Evolutionary conservation across 2,113 vertebrate species (phyloP).

Genomic region (Phalacrocorax aristotelis): DNA sequence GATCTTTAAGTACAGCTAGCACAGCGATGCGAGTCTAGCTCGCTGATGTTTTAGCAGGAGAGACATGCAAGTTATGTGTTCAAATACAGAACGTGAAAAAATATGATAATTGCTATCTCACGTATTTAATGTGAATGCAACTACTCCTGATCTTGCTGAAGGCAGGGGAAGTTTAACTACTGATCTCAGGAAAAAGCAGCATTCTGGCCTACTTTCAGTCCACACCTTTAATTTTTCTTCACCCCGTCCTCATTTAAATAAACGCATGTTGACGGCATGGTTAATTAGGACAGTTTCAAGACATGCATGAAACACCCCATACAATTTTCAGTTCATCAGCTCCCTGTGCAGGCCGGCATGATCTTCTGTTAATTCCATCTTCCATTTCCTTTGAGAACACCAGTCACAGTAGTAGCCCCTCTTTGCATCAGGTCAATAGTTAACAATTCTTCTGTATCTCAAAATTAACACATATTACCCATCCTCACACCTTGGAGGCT

Average conservation of each 20-base stretch:
- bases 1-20: conserved; percentile 72
- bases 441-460: conserved; percentile 33
- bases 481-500: neutral
- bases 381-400: neutral
- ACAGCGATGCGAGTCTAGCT: conserved; percentile 36
- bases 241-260: conserved; percentile 7
- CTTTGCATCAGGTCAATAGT: conserved; percentile 4
- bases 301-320: neutral
- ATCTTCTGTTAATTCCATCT: neutral
- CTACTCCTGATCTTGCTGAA: neutral
- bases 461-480: neutral
- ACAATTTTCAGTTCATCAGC: neutral
- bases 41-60: conserved; percentile 31
- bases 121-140: neutral
- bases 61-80: conserved; percentile 45
- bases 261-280: conserved; percentile 7
- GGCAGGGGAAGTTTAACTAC: neutral
- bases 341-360: neutral
- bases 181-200: neutral
- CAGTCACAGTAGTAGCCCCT: conserved; percentile 5
- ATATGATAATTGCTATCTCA: neutral
- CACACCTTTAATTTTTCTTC: neutral
- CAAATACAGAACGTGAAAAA: conserved; percentile 6
- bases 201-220: neutral
- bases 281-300: conserved; percentile 13